Conservation (phyloP, 1,140 invertebrate genomes). For the Conus betulinus region DNA sequence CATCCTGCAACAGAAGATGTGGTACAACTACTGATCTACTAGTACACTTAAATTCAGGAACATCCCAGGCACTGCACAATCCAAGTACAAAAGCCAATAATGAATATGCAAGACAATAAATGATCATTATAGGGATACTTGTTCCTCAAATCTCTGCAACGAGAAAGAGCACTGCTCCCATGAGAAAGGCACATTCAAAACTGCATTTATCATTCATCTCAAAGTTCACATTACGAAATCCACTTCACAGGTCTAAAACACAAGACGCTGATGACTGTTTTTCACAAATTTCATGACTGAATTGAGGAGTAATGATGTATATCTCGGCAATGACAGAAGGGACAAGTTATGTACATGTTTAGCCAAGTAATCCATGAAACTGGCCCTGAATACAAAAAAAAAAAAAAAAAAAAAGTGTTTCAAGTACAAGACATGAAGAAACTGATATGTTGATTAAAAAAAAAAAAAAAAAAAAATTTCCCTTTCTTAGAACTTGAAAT, state of each 20-base stretch:
- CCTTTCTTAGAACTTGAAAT: not conserved
- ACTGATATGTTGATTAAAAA: not conserved
- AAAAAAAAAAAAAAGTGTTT: not conserved
- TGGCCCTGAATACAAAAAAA: not conserved
- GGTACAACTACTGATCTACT: too few species aligned
- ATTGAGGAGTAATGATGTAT: not conserved
- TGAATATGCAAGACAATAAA: too few species aligned
- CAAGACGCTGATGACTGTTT: not conserved
- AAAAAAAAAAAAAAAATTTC: not conserved
- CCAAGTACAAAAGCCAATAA: too few species aligned
- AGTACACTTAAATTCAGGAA: too few species aligned
- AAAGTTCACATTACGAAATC: too few species aligned
- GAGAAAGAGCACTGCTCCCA: not conserved
- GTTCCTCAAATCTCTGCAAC: too few species aligned
- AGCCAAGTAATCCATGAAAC: not conserved
- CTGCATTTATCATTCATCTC: too few species aligned
- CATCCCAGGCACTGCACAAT: too few species aligned
- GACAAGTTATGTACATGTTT: not conserved
- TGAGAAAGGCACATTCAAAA: not conserved
- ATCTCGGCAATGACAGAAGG: not conserved
- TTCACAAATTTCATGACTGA: not conserved
- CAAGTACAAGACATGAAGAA: not conserved
- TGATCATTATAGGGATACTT: too few species aligned
- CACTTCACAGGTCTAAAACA: not conserved
- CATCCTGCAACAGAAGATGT: too few species aligned